Conservation (phyloP, 2,797 vertebrate species). For the Gallinago nigripennis region DNA sequence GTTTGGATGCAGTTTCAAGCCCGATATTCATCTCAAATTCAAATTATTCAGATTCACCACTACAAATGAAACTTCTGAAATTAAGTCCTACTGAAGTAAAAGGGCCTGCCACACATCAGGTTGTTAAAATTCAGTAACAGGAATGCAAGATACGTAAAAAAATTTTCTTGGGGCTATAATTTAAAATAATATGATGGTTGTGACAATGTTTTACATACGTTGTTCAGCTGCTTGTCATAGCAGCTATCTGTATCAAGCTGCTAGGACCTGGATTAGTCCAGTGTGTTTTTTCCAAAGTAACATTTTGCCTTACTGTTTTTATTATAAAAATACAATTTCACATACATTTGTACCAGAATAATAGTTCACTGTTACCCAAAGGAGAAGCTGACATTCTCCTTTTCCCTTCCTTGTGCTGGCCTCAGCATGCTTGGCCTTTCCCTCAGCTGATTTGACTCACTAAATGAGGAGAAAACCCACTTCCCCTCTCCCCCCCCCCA, state of each 20-base stretch:
- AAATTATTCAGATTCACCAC: not conserved
- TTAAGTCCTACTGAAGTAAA: not conserved
- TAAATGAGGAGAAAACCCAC: not conserved
- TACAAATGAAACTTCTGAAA: not conserved
- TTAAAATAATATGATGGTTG: not conserved
- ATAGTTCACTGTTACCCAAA: not conserved
- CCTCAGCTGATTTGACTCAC: not conserved
- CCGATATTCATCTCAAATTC: not conserved
- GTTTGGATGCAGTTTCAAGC: not conserved
- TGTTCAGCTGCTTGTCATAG: not conserved
- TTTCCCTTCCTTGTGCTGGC: not conserved
- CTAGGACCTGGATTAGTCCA: not conserved
- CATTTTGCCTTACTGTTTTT: not conserved
- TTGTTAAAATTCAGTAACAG: not conserved
- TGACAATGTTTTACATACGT: fast-evolving
- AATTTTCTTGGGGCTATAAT: not conserved
- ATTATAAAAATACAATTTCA: not conserved
- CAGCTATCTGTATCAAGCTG: not conserved
- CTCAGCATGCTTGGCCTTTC: not conserved
- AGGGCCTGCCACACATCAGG: not conserved
- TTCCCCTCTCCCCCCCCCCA: no score
- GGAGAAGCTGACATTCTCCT: not conserved
- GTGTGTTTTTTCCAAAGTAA: not conserved
- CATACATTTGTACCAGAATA: not conserved
- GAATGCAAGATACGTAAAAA: not conserved